Conservation (phyloP, 2,113 vertebrate species). For the Pterocles burchelli region DNA sequence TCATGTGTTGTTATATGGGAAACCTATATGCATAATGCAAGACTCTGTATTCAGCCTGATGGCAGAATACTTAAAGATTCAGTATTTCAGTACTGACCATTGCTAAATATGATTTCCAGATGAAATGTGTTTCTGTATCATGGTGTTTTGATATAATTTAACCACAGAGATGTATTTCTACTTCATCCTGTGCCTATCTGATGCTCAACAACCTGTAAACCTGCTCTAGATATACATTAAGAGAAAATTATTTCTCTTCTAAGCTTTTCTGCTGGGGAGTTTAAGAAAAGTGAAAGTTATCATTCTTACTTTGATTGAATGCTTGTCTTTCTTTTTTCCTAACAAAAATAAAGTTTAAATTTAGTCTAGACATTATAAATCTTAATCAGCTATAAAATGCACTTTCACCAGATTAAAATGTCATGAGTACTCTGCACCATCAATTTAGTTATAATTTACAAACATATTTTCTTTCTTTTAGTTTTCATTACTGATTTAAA, state of each 20-base stretch:
- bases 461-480: neutral
- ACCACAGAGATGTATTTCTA: slow-evolving; percentile 28
- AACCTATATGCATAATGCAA: neutral
- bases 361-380: neutral
- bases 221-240: neutral
- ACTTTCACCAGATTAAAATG: neutral
- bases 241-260: neutral
- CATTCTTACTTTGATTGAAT: neutral
- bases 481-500: neutral
- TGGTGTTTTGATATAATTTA: slow-evolving; percentile 18
- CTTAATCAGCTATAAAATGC: neutral
- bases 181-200: neutral
- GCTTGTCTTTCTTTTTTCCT: neutral
- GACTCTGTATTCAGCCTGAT: neutral
- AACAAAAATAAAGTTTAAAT: neutral
- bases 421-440: neutral
- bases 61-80: neutral
- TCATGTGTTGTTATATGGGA: neutral
- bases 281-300: neutral
- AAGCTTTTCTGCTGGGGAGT: neutral
- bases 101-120: neutral
- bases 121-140: neutral
- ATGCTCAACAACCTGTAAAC: neutral
- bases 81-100: neutral
- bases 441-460: neutral